Percentiles rank a stretch among this genome's conserved stretches.
Evolutionary conservation across 2,888 invertebrate genomes (phyloP).

Genomic region (Caenorhabditis imperialis): DNA sequence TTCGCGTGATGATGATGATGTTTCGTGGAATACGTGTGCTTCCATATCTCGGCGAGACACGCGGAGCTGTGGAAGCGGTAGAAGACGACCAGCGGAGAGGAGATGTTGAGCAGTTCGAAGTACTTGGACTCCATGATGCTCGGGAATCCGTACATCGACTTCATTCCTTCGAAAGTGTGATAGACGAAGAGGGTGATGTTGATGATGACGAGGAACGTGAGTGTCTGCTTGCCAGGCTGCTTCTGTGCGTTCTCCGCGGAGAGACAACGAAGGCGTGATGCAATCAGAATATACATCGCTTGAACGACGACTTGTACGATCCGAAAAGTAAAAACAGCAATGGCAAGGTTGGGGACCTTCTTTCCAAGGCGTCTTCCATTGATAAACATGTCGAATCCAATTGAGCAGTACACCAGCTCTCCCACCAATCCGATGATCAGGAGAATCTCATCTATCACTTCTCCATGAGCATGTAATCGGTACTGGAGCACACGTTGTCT

Average conservation of each 20-base stretch:
- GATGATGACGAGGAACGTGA: conserved; percentile 75
- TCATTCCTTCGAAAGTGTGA: conserved; percentile 68
- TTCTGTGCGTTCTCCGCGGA: conserved; percentile 38
- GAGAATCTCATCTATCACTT: conserved; percentile 75
- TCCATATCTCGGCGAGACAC: conserved; percentile 69
- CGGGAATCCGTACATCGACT: conserved; percentile 63
- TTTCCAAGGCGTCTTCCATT: conserved; percentile 31
- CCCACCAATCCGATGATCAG: conserved; percentile 73
- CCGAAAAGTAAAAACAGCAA: conserved; percentile 68
- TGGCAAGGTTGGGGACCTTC: conserved; percentile 41
- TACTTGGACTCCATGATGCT: conserved; percentile 57
- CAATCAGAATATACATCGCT: conserved; percentile 71
- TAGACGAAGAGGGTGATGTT: conserved; percentile 75
- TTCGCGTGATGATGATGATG: conserved; percentile 21
- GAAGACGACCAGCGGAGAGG: conserved; percentile 53
- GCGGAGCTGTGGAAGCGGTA: conserved; percentile 65
- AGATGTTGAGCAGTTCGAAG: conserved; percentile 44
- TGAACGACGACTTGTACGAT: conserved; percentile 73
- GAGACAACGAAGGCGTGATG: conserved; percentile 54
- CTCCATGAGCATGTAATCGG: conserved; percentile 68
- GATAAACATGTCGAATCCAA: conserved; percentile 61
- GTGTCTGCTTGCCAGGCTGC: conserved; percentile 74
- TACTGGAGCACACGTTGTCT: conserved; percentile 74
- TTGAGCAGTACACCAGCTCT: conserved; percentile 69
- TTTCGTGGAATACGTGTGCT: conserved; percentile 60